Conservation (phyloP, 2,888 invertebrate genomes). For the Drosophila eohydei region DNA sequence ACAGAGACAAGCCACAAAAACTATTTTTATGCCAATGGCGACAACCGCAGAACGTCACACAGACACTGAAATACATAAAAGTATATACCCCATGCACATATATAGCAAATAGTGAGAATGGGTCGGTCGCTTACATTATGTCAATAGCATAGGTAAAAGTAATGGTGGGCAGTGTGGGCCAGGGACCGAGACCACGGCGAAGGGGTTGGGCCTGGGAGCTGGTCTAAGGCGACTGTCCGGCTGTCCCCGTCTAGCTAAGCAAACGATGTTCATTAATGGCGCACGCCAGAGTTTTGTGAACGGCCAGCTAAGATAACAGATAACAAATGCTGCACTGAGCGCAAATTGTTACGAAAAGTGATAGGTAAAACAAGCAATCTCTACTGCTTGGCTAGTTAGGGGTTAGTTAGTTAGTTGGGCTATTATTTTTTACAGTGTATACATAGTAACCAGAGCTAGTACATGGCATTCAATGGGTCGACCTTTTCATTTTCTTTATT, state of each 20-base stretch:
- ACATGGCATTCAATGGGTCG: conserved; percentile 56
- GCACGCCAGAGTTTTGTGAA: conserved; percentile 69
- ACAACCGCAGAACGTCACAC: conserved; percentile 57
- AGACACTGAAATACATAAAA: conserved; percentile 45
- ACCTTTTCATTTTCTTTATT: conserved; percentile 63
- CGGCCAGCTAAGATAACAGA: conserved; percentile 71
- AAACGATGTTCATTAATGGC: conserved; percentile 76
- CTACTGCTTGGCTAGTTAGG: neutral
- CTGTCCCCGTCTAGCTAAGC: conserved; percentile 70
- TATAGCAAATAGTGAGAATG: conserved; percentile 18
- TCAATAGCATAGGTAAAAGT: conserved; percentile 65
- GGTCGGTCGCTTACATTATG: conserved; percentile 71
- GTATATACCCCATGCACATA: conserved; percentile 31
- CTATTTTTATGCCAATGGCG: conserved; percentile 75
- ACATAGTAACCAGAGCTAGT: conserved; percentile 44
- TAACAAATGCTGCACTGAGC: conserved; percentile 57
- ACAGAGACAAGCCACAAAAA: conserved; percentile 50
- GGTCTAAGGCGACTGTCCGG: conserved; percentile 6
- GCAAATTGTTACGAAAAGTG: conserved; percentile 3
- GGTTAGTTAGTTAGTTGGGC: neutral
- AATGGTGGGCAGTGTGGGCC: conserved; percentile 9
- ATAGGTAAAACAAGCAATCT: neutral
- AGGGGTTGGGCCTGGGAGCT: neutral
- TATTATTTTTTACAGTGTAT: conserved; percentile 27
- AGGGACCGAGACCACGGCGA: neutral